Percentiles rank a stretch among this genome's conserved stretches.
Evolutionary conservation across 2,888 invertebrate species (phyloP).

Genomic region (Meloe dianella): DNA sequence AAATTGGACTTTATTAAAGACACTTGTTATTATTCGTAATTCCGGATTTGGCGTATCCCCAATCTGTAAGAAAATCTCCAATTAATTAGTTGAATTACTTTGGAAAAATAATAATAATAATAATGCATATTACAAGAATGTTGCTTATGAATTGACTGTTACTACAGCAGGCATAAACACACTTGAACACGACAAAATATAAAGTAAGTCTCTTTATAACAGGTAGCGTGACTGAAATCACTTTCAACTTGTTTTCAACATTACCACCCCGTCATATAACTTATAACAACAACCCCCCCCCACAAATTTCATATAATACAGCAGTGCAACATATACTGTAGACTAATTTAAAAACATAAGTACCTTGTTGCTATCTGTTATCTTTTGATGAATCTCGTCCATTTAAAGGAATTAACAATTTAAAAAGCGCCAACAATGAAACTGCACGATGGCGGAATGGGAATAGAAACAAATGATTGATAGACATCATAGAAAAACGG

Average conservation of each 20-base stretch:
- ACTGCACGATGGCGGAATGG: neutral
- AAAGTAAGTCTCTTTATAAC: constrained; percentile 45
- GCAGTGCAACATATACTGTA: constrained; percentile 24
- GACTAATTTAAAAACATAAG: constrained; percentile 34
- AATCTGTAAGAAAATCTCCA: constrained; percentile 68
- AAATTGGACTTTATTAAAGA: constrained; percentile 84
- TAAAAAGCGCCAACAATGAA: constrained; percentile 3
- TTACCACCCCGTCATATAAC: constrained; percentile 16
- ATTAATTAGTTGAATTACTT: constrained; percentile 15
- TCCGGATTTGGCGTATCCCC: constrained; percentile 87
- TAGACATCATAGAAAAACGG: neutral
- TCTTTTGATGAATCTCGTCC: constrained; percentile 32
- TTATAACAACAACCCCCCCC: neutral
- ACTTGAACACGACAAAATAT: constrained; percentile 8
- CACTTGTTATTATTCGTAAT: constrained; percentile 83
- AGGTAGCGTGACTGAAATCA: constrained; percentile 55
- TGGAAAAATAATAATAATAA: neutral
- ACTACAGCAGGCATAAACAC: neutral
- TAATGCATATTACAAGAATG: neutral
- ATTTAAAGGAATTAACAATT: constrained; percentile 12
- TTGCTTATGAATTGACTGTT: neutral
- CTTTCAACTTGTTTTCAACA: constrained; percentile 42
- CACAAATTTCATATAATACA: constrained; percentile 18
- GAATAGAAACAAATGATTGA: neutral
- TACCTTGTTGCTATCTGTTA: constrained; percentile 32